Evolutionary conservation across 2,888 invertebrate genomes (phyloP).

Genomic region (Smittia sp.): DNA sequence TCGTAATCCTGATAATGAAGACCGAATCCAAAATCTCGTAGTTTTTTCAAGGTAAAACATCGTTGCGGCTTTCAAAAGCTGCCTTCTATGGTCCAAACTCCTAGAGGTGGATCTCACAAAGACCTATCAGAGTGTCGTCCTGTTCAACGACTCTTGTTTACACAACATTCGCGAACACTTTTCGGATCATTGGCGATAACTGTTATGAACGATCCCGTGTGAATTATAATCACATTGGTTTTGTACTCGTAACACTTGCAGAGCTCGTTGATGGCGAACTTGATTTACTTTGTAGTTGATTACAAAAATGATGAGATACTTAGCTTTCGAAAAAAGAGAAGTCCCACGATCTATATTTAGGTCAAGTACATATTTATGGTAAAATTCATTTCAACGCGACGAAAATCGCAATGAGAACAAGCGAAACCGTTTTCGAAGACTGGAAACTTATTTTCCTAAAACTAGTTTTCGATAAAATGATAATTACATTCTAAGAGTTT

Average conservation of each 20-base stretch:
- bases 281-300: constrained; percentile 57
- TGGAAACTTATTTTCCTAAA: no score
- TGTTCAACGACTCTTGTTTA: constrained; percentile 63
- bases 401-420: constrained; percentile 49
- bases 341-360: constrained; percentile 54
- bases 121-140: constrained; percentile 54
- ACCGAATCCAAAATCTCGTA: constrained; percentile 69
- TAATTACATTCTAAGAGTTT: no score
- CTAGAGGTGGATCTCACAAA: constrained; percentile 58
- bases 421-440: constrained; percentile 49
- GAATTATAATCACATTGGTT: constrained; percentile 60
- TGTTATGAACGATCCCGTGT: constrained; percentile 56
- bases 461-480: no score
- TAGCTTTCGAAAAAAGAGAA: constrained; percentile 64
- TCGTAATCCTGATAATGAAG: constrained; percentile 60
- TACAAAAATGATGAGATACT: constrained; percentile 58
- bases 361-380: constrained; percentile 51
- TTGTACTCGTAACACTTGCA: constrained; percentile 61
- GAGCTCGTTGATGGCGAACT: constrained; percentile 55
- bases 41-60: constrained; percentile 62
- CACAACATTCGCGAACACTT: constrained; percentile 59
- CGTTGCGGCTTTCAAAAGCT: constrained; percentile 56
- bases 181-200: constrained; percentile 58
- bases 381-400: constrained; percentile 50
- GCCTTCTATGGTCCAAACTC: constrained; percentile 57